These are phyloP conservation scores for Gymnoscopelus microlampas DNA, from an alignment of 2,797 vertebrate genomes.

Conservation along the genomic window DNA sequence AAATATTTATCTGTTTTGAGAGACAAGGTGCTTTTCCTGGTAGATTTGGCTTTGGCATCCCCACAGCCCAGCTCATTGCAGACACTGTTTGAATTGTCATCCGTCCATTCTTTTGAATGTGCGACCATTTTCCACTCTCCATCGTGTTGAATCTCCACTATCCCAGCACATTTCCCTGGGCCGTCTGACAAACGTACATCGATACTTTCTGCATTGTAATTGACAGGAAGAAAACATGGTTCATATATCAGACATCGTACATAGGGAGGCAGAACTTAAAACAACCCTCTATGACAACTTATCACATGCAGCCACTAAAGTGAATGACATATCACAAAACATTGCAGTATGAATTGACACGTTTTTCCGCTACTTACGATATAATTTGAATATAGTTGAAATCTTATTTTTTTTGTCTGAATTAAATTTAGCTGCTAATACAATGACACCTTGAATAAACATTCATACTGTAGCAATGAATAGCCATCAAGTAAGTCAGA, in stretches of 20 bases:
- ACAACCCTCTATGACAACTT: too few species aligned
- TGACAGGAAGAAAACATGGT: background rate
- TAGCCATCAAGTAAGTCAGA: too few species aligned
- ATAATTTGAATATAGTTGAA: too few species aligned
- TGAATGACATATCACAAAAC: too few species aligned
- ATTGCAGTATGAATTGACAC: too few species aligned
- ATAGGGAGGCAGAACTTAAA: background rate
- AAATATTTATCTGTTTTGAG: background rate
- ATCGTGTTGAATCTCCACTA: constrained; percentile 28
- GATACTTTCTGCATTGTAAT: background rate
- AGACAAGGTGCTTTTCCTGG: accelerated
- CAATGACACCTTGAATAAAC: too few species aligned
- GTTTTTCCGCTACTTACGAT: too few species aligned
- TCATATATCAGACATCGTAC: background rate
- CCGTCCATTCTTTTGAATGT: accelerated
- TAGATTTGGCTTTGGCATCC: accelerated
- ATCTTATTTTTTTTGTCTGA: too few species aligned
- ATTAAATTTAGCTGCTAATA: too few species aligned
- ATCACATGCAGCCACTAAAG: background rate
- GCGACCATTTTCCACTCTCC: background rate
- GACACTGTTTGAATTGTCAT: accelerated
- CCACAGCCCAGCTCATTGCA: constrained; percentile 36
- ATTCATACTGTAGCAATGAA: too few species aligned
- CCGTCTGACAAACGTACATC: background rate
- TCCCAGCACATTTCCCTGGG: constrained; percentile 54